Conservation (phyloP, 1,140 invertebrate species). For the Chironomus striatipennis region DNA sequence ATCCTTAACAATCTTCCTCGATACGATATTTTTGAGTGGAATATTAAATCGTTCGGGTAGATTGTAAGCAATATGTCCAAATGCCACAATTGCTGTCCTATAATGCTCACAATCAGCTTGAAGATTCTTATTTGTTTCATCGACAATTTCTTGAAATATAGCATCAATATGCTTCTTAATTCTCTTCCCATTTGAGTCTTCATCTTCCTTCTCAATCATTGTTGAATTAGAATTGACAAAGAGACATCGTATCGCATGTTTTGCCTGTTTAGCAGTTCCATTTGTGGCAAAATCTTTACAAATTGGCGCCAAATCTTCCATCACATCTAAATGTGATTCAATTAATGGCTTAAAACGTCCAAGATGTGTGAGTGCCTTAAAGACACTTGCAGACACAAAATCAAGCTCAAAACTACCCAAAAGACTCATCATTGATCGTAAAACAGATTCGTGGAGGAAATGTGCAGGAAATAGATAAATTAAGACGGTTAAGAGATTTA, state of each 20-base stretch:
- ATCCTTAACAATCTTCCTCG: constrained; percentile 92
- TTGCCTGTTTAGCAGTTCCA: constrained; percentile 90
- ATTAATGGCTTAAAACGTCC: constrained; percentile 76
- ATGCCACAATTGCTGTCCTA: constrained; percentile 83
- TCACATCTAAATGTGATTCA: constrained; percentile 42
- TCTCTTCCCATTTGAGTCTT: constrained; percentile 28
- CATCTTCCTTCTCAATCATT: not conserved
- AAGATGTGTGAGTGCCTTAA: constrained; percentile 77
- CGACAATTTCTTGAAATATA: constrained; percentile 80
- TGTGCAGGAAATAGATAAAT: constrained; percentile 88
- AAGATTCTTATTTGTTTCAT: constrained; percentile 66
- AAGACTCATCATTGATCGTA: constrained; percentile 69
- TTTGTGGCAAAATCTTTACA: constrained; percentile 79
- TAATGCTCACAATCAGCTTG: constrained; percentile 75
- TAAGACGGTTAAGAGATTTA: constrained; percentile 41
- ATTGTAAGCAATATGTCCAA: constrained; percentile 91
- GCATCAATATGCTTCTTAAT: constrained; percentile 68
- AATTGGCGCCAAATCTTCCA: constrained; percentile 66
- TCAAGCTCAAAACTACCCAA: constrained; percentile 67
- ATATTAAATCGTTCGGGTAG: constrained; percentile 79
- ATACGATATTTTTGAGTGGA: constrained; percentile 89
- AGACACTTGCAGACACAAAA: constrained; percentile 67
- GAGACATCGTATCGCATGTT: constrained; percentile 89
- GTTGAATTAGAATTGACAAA: constrained; percentile 53
- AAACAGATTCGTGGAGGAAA: constrained; percentile 78